Conservation (phyloP, 2,113 vertebrate genomes). For the Callipepla squamata region DNA sequence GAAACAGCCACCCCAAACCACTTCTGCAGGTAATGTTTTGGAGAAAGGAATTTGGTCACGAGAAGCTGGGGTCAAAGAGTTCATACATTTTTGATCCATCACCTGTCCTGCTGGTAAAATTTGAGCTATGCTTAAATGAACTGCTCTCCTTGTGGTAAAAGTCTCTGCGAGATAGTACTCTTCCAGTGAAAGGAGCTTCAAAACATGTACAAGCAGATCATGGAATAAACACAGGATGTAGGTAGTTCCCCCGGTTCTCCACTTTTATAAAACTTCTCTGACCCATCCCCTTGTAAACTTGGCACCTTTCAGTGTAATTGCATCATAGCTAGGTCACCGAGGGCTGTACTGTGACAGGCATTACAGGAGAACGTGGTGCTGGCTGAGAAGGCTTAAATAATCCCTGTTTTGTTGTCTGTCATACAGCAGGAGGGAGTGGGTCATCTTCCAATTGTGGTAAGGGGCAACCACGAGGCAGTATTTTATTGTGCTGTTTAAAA, state of each 20-base stretch:
- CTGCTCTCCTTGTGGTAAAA: neutral
- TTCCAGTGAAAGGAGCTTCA: conserved; percentile 8
- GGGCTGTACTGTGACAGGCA: neutral
- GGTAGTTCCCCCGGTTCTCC: neutral
- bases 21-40: neutral
- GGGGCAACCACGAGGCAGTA: neutral
- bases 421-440: neutral
- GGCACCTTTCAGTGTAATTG: neutral
- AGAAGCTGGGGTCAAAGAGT: neutral
- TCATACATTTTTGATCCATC: neutral
- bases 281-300: neutral
- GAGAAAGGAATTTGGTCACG: neutral
- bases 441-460: neutral
- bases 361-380: neutral
- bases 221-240: conserved; percentile 8
- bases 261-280: neutral
- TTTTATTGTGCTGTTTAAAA: neutral
- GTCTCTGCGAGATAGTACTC: neutral
- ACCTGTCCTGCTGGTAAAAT: neutral
- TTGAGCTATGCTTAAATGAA: neutral
- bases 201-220: neutral
- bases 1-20: neutral
- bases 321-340: neutral
- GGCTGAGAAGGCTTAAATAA: neutral
- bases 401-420: neutral